phyloP scores from a whole-genome alignment of 2,888 invertebrate genomes.

The Melanophora roralis region DNA sequence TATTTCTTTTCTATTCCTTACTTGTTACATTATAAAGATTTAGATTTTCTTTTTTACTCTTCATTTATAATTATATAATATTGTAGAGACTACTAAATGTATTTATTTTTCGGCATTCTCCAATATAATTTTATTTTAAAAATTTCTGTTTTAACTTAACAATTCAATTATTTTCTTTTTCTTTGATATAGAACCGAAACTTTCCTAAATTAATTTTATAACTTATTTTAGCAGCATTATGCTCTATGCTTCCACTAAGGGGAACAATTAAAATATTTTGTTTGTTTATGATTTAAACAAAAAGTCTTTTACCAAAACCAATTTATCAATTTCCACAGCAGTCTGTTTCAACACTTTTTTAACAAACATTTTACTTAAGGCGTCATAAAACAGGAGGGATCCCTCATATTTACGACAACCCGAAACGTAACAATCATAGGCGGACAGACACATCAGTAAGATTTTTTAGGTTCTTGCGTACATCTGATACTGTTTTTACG shows the following conservation, averaged over 20 bases:
- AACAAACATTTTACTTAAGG: conserved; percentile 47
- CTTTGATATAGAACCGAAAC: conserved; percentile 8
- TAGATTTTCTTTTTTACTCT: not conserved
- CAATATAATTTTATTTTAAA: conserved; percentile 40
- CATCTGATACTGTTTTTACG: no score
- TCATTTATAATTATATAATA: not conserved
- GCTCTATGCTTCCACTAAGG: conserved; percentile 9
- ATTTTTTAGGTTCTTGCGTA: no score
- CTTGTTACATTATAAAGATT: not conserved
- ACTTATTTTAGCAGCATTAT: not conserved
- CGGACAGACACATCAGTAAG: conserved; percentile 2
- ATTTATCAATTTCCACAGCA: conserved; percentile 69
- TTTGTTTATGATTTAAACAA: conserved; percentile 72
- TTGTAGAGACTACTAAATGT: not conserved
- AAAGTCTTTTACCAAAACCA: conserved; percentile 33
- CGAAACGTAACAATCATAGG: conserved; percentile 54
- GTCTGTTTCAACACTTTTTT: conserved; percentile 50
- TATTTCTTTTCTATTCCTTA: no score
- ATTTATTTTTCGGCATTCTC: conserved; percentile 41
- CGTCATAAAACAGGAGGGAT: conserved; percentile 56
- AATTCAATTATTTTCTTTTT: conserved; percentile 42
- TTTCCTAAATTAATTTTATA: conserved; percentile 24
- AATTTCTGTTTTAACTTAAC: conserved; percentile 1
- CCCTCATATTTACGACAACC: conserved; percentile 69
- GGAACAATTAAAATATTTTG: conserved; percentile 73